Evolutionary conservation across 1,140 invertebrate species (phyloP).

Genomic region (Berghia stephanieae): DNA sequence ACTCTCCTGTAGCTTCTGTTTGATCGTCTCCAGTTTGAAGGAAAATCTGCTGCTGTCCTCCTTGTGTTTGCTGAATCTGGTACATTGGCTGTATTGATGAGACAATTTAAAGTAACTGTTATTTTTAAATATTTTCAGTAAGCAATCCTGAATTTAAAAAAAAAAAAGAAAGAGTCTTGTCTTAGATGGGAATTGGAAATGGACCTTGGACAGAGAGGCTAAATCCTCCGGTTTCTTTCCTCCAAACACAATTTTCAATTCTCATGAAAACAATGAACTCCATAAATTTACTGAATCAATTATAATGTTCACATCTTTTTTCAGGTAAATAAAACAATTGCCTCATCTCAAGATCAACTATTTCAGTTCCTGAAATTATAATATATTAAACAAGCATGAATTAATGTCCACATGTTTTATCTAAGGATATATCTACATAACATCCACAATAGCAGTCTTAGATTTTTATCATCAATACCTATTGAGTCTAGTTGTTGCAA

Average conservation of each 20-base stretch:
- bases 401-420: too few species aligned
- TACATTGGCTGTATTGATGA: constrained; percentile 46
- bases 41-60: constrained; percentile 51
- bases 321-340: too few species aligned
- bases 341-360: too few species aligned
- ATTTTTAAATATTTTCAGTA: neutral
- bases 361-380: too few species aligned
- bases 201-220: neutral
- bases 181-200: neutral
- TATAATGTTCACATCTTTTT: too few species aligned
- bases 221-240: neutral
- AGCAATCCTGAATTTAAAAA: neutral
- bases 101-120: neutral
- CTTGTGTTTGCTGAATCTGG: constrained; percentile 52
- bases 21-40: constrained; percentile 49
- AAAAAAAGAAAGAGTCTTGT: neutral
- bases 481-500: too few species aligned
- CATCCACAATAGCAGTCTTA: too few species aligned
- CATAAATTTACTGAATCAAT: too few species aligned
- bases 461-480: too few species aligned
- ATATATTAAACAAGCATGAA: too few species aligned
- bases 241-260: neutral
- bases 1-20: constrained; percentile 39
- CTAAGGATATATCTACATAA: too few species aligned
- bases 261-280: neutral